Base-by-base conservation (phyloP, 2,888 invertebrate species). In the Prostheceraeus crozeri region DNA sequence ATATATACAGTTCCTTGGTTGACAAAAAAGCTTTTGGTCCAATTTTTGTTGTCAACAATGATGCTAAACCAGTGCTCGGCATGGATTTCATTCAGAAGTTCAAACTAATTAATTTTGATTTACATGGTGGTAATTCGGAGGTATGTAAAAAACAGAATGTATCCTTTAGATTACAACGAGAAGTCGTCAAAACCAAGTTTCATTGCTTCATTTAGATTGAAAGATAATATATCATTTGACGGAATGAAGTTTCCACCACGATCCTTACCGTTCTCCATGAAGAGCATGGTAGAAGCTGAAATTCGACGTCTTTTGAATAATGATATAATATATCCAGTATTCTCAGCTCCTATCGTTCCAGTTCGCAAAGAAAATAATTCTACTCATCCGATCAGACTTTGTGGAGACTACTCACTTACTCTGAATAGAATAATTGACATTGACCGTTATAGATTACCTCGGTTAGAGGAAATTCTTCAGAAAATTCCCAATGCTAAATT, bases 321-420 rank as follows among this genome's bases (percentile, higher is more conserved):
- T 3, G 53, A 31, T 30, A 27, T 53, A 2, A 53, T 53, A 4
- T 53, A 53, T 36, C 53, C 53, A 53, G 45, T 21, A 4, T 21
- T 55, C 25, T 55, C 55, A 3, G 55, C 55, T n/a, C 55, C 48
- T 19, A 55, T 55, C 11, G 48, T 55, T 4, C 55, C 48, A 14
- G 52, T 55, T 16, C 25, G 31, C 16, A 54, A 55, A 46, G 35
- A 55, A 33, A n/a, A 16, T 11, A 36, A 36, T 23, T 28, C 55
- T 16, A n/a, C 52, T 14, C 31, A 36, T 19, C 52, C 55, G 1
- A 55, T 55, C 2, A 23, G 55, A 11, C n/a, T 55, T 6, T 55
- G 55, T 23, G 55, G 55, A 2, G 21, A 55, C 52, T 55, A 54
- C 55, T 30, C 30, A 14, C 16, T n/a, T 23, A 55, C 48, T 14